A percentile compares a stretch with the other conserved stretches of the same genome.
phyloP scores from a whole-genome alignment of 2,888 invertebrate species.

The Cephus nigrinus region DNA sequence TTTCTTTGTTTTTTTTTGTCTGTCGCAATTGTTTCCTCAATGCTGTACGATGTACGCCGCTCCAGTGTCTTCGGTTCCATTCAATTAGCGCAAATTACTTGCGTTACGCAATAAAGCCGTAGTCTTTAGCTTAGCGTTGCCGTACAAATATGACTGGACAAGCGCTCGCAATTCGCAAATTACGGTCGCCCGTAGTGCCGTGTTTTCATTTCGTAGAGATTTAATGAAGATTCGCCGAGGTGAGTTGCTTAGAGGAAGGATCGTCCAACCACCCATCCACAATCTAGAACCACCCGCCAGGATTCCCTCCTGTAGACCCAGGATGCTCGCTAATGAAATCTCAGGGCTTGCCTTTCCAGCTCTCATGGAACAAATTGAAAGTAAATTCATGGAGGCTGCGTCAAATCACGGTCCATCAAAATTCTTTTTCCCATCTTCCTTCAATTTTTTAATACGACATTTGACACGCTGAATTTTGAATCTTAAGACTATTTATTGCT shows the following conservation, averaged over 20 bases:
- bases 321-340: background rate
- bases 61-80: constrained; percentile 12
- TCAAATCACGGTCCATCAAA: background rate
- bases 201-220: constrained; percentile 24
- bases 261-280: background rate
- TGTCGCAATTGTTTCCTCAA: background rate
- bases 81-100: constrained; percentile 28
- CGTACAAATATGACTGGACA: constrained; percentile 1
- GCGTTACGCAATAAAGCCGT: constrained; percentile 14
- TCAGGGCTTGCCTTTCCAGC: background rate
- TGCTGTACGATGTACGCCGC: background rate
- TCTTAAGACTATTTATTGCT: too few relatives aligned
- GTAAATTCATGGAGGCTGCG: background rate
- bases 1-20: background rate
- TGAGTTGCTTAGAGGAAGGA: background rate
- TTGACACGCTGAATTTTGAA: background rate
- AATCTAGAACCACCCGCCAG: background rate
- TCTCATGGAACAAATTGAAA: background rate
- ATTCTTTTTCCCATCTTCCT: background rate
- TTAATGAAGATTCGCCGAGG: constrained; percentile 31
- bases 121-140: too few relatives aligned
- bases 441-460: background rate
- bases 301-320: background rate
- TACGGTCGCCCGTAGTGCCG: constrained; percentile 23
- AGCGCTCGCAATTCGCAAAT: constrained; percentile 27